Evolutionary conservation across 2,113 vertebrate genomes (phyloP), one percentile per base, ranked within the genome.

Genomic region (Thamnophis sirtalis): DNA sequence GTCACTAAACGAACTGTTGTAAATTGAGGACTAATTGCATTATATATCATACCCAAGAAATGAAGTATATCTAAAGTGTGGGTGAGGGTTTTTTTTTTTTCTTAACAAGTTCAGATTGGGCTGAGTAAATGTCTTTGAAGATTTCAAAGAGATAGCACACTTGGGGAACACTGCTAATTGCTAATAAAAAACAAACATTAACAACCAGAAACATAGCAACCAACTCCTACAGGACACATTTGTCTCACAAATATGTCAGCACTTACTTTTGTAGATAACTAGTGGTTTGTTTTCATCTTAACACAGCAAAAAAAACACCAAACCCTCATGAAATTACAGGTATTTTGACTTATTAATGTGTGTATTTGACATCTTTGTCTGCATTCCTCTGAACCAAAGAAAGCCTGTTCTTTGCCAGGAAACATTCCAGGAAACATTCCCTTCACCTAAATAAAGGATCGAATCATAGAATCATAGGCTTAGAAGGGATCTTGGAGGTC

Each of bases 151-250:
- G 93, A 43, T 28, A 51, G 58, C 0, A 58, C 50, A 93, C 95
- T 90, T 38, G 43, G 94, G 94, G 94, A 96, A 93, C 21, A 86
- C 22, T 80, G 56, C 53, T 91, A 87, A 92, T 93, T 90, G 95
- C 53, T 22, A 87, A 89, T 88, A 92, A 55, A 96, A 97, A 95
- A 90, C 95, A 94, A 92, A 19, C 68, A 17, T 86, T 90, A 94
- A 49, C 90, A 49, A 88, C 22, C 43, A 93, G 86, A 91, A 89
- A 60, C 95, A 86, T 43, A 92, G 94, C 92, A 94, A 96, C 90
- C 19, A 86, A 13, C 13, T 93, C 93, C 93, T 93, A 38, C 2
- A 19, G 88, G 55, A 88, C 58, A 87, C 88, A 1, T 54, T 95
- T 38, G 80, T 89, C 1, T 92, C 90, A 5, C 24, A 7, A 92